phyloP scores from a whole-genome alignment of 1,140 invertebrate genomes.

The Zaprionus ghesquierei region DNA sequence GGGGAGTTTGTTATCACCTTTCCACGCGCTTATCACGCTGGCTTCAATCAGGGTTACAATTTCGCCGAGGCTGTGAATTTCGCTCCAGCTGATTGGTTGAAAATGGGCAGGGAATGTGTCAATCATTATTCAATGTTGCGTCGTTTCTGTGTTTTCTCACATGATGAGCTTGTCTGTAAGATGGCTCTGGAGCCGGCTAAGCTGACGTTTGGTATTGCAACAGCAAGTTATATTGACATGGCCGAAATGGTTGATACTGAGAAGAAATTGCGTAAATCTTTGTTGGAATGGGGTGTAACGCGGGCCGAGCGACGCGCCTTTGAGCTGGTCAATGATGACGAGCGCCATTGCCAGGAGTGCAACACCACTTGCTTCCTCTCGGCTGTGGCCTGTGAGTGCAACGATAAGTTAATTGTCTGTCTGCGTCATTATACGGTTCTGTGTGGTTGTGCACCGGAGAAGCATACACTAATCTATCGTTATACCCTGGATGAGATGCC shows the following conservation, averaged over 20 bases:
- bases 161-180: slow-evolving; percentile 99
- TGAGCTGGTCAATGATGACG: slow-evolving; percentile 97
- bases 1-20: slow-evolving; percentile 99
- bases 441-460: slow-evolving; percentile 91
- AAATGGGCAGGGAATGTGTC: slow-evolving; percentile 97
- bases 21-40: slow-evolving; percentile 99
- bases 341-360: slow-evolving; percentile 96
- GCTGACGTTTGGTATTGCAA: slow-evolving; percentile 93
- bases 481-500: slow-evolving; percentile 97
- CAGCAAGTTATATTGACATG: slow-evolving; percentile 96
- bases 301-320: slow-evolving; percentile 95
- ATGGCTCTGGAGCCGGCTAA: slow-evolving; percentile 95
- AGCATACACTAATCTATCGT: slow-evolving; percentile 91
- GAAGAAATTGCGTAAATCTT: slow-evolving; percentile 89
- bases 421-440: slow-evolving; percentile 93
- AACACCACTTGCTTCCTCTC: slow-evolving; percentile 99
- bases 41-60: slow-evolving; percentile 99
- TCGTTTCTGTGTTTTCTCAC: slow-evolving; percentile 99
- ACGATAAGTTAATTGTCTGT: slow-evolving; percentile 90
- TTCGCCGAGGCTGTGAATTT: slow-evolving; percentile 99
- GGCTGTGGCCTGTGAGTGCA: slow-evolving; percentile 94
- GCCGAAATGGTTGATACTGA: slow-evolving; percentile 95
- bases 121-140: slow-evolving; percentile 96
- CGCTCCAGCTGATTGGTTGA: slow-evolving; percentile 98
- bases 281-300: slow-evolving; percentile 93